Evolutionary conservation across 2,113 vertebrate genomes (phyloP), one percentile per base, ranked within the genome.

Genomic region (Anthoscopus minutus): DNA sequence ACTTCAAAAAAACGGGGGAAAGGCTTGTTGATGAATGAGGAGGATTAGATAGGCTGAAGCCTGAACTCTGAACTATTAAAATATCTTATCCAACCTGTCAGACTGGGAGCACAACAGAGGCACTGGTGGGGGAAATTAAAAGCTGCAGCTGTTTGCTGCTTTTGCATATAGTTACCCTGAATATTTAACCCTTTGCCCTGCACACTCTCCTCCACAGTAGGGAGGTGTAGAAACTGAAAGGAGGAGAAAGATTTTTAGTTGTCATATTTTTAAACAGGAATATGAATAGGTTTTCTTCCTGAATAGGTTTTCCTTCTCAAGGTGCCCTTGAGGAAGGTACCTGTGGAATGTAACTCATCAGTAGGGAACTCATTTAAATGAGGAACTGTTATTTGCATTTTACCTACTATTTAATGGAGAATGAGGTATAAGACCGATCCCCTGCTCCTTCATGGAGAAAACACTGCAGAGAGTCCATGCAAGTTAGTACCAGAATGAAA

Each of bases 51-150:
- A 50, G 38, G 54, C 50, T 25, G 56, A 67, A 56, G 31, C 20
- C 51, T 88, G 76, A 88, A 88, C 82, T 90, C 73, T 90, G 79
- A 95, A 70, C 88, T n/a, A 53, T 47, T 77, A 18, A 96, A 83
- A 54, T 83, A 67, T 10, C 91, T 95, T 86, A 80, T 88, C 72
- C 31, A 74, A 86, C 92, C 88, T 94, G 92, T 95, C 76, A 7
- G 56, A 81, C 88, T 58, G 56, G 94, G 79, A 94, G 30, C 35
- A 70, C 28, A 80, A 27, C n/a, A 76, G 58, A 45, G 25, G 38
- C 40, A 16, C 35, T n/a, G 38, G 50, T 24, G 35, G 38, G 30
- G 67, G 27, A 66, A 86, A 90, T 69, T 22, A 51, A 88, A 89
- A 93, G 37, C 54, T 58, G 71, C 45, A 53, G 25, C 8, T 2